Conservation (phyloP, 2,797 vertebrate genomes). For the Simalia tracyae region DNA sequence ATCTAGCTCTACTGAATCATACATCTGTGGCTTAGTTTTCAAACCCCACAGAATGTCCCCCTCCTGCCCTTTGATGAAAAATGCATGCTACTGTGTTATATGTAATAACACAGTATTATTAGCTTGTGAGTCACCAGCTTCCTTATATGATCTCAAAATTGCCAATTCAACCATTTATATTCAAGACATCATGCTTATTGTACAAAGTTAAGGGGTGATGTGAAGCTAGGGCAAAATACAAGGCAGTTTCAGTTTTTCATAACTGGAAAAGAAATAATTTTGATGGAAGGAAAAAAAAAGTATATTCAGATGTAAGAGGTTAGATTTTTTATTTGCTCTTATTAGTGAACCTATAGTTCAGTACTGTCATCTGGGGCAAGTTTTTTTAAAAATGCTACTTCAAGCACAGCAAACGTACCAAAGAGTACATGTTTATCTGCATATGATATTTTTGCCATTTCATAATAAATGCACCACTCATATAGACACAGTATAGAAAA, state of each 20-base stretch:
- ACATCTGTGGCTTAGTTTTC: neutral
- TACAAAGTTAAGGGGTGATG: neutral
- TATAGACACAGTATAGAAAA: constrained; percentile 10
- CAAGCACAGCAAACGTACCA: neutral
- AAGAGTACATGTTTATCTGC: constrained; percentile 48
- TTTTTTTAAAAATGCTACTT: neutral
- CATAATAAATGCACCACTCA: constrained; percentile 33
- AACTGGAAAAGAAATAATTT: neutral
- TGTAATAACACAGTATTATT: neutral
- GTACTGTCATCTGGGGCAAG: neutral
- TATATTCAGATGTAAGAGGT: neutral
- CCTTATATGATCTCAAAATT: neutral
- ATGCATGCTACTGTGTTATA: neutral
- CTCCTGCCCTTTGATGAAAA: neutral
- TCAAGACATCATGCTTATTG: neutral
- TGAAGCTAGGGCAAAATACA: neutral
- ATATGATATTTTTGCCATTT: constrained; percentile 1
- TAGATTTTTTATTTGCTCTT: neutral
- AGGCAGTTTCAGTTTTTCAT: neutral
- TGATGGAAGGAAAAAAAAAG: neutral
- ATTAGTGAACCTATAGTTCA: neutral
- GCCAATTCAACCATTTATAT: neutral
- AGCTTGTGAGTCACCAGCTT: neutral
- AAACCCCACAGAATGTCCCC: neutral
- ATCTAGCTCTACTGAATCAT: neutral